Base-by-base conservation (phyloP, 2,888 invertebrate species). In the Aradus depressus region DNA sequence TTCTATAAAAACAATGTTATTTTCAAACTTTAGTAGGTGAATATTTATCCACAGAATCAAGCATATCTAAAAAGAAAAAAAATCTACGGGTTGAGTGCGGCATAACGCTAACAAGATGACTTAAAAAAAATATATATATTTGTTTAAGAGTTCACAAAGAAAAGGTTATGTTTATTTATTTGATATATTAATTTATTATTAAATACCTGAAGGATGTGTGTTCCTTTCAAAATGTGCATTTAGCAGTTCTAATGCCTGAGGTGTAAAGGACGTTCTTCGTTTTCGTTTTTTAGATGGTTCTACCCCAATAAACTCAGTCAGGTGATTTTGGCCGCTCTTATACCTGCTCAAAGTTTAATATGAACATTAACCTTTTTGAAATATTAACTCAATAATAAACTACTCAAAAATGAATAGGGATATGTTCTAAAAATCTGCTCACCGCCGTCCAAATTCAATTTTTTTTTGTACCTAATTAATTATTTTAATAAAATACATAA, bases 211-310 rank as follows among this genome's bases (percentile, higher is more conserved):
- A 31, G 96, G 96, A 77, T 96, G 96, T 50, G 95, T 96, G 71
- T 95, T 95, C 63, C 89, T 79, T 70, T 93, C 92, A 66, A 96
- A 96, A 71, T 95, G 91, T 52, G 89, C 87, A 69, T 95, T 96
- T 53, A 96, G 75, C 57, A 93, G 73, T 70, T 95, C 95, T 63
- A 96, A 70, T 12, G 96, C 96, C 69, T 93, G 91, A 1, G 95
- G 96, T 3, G 96, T 95, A 72, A 96, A 96, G 0, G 95, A 95
- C 31, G 96, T 96, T 64, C 96, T 79, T 63, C 95, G 75, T 72
- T 96, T 96, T 63, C 96, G 77, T 66, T 96, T 96, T 75, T 96
- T 96, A 54, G 91, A 91, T 3, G 93, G 92, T 67, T 95, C 95
- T 67, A 91, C 91, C 31, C 93, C 93, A 62, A 91, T 90, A 69